These are phyloP conservation scores for Nasonia oneida DNA, from an alignment of 2,888 invertebrate species.

Conservation along the genomic window DNA sequence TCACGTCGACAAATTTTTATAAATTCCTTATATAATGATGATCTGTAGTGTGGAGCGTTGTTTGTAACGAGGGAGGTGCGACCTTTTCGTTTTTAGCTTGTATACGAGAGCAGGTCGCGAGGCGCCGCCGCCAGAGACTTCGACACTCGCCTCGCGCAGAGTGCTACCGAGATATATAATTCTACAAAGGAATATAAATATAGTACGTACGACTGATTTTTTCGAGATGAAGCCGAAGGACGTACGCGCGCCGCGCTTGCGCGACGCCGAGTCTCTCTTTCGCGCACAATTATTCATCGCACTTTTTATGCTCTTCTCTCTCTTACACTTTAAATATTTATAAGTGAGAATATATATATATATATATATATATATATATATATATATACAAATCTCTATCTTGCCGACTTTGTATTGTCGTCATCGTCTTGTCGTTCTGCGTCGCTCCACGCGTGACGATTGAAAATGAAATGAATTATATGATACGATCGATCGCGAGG, in stretches of 20 bases:
- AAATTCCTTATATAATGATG: slow-evolving; percentile 22
- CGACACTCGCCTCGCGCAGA: slow-evolving; percentile 48
- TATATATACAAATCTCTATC: background rate
- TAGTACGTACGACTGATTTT: background rate
- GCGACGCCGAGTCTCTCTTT: slow-evolving; percentile 18
- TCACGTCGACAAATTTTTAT: slow-evolving; percentile 33
- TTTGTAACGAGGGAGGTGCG: background rate
- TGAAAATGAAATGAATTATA: background rate
- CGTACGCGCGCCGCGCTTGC: background rate
- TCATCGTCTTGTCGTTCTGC: slow-evolving; percentile 21
- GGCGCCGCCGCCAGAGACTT: slow-evolving; percentile 35
- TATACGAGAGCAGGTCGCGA: background rate
- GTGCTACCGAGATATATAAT: background rate
- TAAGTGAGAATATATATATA: background rate
- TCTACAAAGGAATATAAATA: background rate
- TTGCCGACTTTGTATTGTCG: slow-evolving; percentile 22
- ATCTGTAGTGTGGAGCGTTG: slow-evolving; percentile 5
- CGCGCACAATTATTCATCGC: slow-evolving; percentile 12
- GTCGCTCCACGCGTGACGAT: background rate
- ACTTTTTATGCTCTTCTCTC: slow-evolving; percentile 23
- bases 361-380: background rate
- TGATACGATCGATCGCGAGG: background rate
- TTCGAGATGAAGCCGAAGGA: slow-evolving; percentile 5
- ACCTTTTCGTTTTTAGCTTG: background rate
- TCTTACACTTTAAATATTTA: slow-evolving; percentile 1